Evolutionary conservation across 1,140 invertebrate species (phyloP).

Genomic region (Leguminivora glycinivorella): DNA sequence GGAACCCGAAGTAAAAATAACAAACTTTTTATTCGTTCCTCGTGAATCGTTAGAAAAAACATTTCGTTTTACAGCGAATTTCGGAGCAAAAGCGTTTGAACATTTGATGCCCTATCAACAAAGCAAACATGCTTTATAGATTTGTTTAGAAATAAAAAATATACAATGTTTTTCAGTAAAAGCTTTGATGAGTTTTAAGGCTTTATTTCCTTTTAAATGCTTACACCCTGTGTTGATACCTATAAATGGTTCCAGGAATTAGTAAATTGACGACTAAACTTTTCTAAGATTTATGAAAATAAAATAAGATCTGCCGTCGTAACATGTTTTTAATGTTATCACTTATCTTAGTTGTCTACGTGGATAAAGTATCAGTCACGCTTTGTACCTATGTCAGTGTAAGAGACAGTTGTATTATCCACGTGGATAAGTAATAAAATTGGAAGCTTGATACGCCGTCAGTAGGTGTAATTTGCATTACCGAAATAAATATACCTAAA

Average conservation of each 20-base stretch:
- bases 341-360: too few relatives aligned
- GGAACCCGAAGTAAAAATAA: neutral
- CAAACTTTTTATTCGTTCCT: neutral
- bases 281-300: too few relatives aligned
- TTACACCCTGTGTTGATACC: neutral
- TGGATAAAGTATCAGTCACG: too few relatives aligned
- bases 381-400: too few relatives aligned
- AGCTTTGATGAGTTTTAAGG: constrained; percentile 4
- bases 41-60: constrained; percentile 24
- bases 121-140: constrained; percentile 11
- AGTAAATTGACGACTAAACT: neutral
- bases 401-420: too few relatives aligned
- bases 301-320: too few relatives aligned
- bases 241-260: neutral
- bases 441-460: too few relatives aligned
- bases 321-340: too few relatives aligned
- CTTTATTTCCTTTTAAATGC: neutral
- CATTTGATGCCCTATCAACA: constrained; percentile 24
- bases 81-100: neutral
- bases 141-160: neutral
- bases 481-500: too few relatives aligned
- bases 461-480: too few relatives aligned
- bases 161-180: neutral
- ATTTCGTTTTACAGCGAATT: constrained; percentile 17
- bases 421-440: too few relatives aligned